A percentile compares a stretch with the other conserved stretches of the same genome.
Evolutionary conservation across 2,797 vertebrate genomes (phyloP).

Genomic region (Mus minutoides): DNA sequence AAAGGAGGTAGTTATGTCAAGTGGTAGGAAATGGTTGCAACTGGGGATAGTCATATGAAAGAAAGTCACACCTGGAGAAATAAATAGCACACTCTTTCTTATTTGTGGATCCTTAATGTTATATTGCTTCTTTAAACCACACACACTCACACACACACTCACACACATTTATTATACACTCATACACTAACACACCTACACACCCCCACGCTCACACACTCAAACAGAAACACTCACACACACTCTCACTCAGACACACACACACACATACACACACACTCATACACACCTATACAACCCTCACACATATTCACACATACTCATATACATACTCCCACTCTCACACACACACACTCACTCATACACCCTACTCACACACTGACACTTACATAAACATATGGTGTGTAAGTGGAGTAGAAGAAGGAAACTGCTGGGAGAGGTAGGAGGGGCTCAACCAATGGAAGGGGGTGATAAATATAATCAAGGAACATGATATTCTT

Average conservation of each 20-base stretch:
- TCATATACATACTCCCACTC: too few species aligned
- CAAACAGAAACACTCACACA: not conserved
- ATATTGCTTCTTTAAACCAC: not conserved
- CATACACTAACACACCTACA: not conserved
- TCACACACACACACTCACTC: too few species aligned
- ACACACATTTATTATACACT: not conserved
- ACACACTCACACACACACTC: not conserved
- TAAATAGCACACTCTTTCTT: not conserved
- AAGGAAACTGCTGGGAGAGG: not conserved
- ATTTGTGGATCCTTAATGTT: not conserved
- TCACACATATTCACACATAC: not conserved
- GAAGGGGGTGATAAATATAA: not conserved
- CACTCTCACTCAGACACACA: not conserved
- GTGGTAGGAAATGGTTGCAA: not conserved
- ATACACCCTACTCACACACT: too few species aligned
- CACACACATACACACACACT: not conserved
- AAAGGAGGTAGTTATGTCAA: not conserved
- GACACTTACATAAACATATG: too few species aligned
- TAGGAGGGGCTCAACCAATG: not conserved
- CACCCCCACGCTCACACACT: too few species aligned
- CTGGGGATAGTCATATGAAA: not conserved
- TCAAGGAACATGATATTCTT: not conserved
- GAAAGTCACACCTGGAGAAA: too few species aligned
- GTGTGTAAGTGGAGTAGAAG: not conserved
- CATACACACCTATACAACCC: not conserved